These are phyloP conservation scores for Acinonyx jubatus DNA, from an alignment of 2,113 vertebrate genomes.

Conservation along the genomic window DNA sequence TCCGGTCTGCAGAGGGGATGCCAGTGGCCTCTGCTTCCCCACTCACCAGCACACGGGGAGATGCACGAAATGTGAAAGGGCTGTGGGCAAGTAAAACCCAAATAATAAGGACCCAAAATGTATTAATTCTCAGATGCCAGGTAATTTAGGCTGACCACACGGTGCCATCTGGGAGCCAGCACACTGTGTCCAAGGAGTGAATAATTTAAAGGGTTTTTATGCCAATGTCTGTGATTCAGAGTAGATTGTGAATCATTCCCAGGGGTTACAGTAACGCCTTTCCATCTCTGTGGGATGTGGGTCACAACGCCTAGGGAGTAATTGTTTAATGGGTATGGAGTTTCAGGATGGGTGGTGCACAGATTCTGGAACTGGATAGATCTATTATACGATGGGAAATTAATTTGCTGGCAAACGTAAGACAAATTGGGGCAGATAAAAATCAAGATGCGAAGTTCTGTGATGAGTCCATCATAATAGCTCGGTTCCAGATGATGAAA, in stretches of 20 bases:
- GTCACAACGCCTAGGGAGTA: neutral
- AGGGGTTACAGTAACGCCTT: neutral
- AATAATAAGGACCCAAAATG: too few species aligned
- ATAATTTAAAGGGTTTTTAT: neutral
- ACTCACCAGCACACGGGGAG: neutral
- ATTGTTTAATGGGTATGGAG: neutral
- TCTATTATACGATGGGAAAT: neutral
- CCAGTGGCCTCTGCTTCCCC: neutral
- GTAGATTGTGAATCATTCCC: neutral
- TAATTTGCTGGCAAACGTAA: neutral
- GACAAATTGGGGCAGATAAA: neutral
- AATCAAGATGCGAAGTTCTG: too few species aligned
- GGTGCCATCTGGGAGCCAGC: neutral
- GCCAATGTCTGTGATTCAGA: neutral
- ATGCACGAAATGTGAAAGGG: neutral
- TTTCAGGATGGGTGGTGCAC: neutral
- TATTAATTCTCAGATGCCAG: neutral
- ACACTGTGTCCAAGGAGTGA: neutral
- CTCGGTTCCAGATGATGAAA: neutral
- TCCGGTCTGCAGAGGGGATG: neutral
- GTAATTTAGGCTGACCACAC: rapidly evolving
- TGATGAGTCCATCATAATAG: rapidly evolving
- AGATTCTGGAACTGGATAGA: neutral
- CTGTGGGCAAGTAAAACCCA: neutral
- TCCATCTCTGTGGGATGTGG: neutral